Conservation (phyloP, 2,797 vertebrate species). For the Pteropus rufus region DNA sequence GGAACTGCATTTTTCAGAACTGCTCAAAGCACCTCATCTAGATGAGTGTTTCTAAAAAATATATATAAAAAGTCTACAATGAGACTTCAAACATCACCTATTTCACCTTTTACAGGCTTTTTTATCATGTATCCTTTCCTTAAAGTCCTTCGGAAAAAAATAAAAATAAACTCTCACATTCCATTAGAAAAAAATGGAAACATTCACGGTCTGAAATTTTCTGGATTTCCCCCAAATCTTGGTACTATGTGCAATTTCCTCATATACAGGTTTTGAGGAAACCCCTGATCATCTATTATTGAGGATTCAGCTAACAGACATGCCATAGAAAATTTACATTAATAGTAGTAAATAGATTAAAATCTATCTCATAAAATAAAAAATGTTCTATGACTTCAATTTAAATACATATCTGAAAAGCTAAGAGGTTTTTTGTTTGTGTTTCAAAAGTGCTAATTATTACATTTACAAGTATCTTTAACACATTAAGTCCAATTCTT, state of each 20-base stretch:
- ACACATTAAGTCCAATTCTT: slow-evolving; percentile 74
- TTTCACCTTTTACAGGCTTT: slow-evolving; percentile 54
- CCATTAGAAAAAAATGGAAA: slow-evolving; percentile 80
- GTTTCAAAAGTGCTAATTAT: slow-evolving; percentile 86
- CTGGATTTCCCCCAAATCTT: slow-evolving; percentile 76
- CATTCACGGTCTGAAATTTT: slow-evolving; percentile 78
- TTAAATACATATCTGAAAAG: slow-evolving; percentile 84
- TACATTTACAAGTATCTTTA: slow-evolving; percentile 79
- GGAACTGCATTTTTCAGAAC: slow-evolving; percentile 74
- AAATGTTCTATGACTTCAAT: slow-evolving; percentile 81
- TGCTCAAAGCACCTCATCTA: slow-evolving; percentile 82
- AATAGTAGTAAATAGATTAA: slow-evolving; percentile 84
- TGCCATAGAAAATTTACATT: slow-evolving; percentile 78
- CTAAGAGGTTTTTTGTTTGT: slow-evolving; percentile 76
- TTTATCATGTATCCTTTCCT: slow-evolving; percentile 71
- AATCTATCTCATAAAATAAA: slow-evolving; percentile 85
- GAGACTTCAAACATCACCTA: slow-evolving; percentile 75
- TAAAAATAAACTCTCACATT: slow-evolving; percentile 81
- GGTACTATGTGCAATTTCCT: slow-evolving; percentile 80
- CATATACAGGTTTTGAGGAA: slow-evolving; percentile 71
- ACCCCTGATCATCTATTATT: slow-evolving; percentile 74
- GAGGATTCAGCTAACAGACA: slow-evolving; percentile 77
- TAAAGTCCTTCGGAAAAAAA: slow-evolving; percentile 80
- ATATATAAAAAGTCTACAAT: slow-evolving; percentile 77
- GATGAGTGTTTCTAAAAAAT: slow-evolving; percentile 82